Evolutionary conservation across 2,797 vertebrate species (phyloP).

Genomic region (Psittacula derbiana): DNA sequence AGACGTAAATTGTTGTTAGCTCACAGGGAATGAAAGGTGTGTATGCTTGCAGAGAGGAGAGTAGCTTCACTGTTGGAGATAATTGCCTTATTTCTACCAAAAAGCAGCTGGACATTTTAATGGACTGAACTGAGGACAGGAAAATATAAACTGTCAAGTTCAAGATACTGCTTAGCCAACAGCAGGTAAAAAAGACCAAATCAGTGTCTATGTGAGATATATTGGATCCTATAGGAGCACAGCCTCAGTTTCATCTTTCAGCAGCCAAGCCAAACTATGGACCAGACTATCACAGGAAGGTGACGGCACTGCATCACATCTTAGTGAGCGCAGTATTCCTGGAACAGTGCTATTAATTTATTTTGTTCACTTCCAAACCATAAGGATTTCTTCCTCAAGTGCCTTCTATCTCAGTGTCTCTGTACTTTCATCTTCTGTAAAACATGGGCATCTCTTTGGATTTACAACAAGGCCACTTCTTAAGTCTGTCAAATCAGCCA

Average conservation of each 20-base stretch:
- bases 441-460: neutral
- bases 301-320: neutral
- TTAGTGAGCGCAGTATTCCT: neutral
- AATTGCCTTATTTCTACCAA: neutral
- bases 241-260: neutral
- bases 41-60: neutral
- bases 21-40: neutral
- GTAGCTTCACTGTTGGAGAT: neutral
- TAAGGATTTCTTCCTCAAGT: neutral
- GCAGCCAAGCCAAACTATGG: neutral
- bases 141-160: neutral
- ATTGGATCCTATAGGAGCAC: neutral
- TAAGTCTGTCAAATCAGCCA: neutral
- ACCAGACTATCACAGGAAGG: neutral
- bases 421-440: neutral
- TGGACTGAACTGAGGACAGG: neutral
- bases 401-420: neutral
- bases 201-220: fast-evolving
- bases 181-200: neutral
- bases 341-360: neutral
- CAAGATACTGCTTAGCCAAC: neutral
- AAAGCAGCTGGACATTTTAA: neutral
- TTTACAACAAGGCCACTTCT: neutral
- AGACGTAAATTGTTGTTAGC: neutral
- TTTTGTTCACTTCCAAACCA: neutral